phyloP scores from a whole-genome alignment of 1,140 invertebrate species.

The Elymnias hypermnestra region DNA sequence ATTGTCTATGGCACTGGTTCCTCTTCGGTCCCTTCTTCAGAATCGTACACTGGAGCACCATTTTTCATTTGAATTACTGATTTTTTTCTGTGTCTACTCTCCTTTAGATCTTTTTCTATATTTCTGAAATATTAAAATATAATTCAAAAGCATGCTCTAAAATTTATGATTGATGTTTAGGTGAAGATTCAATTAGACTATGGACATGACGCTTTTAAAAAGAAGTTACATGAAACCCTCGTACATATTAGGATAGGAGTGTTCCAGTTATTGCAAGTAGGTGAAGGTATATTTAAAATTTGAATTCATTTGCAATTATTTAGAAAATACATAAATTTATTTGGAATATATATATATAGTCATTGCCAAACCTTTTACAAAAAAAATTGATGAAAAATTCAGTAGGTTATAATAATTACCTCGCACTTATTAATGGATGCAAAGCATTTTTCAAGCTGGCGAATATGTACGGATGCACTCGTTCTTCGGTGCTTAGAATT shows the following conservation, averaged over 20 bases:
- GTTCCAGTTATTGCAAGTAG: too few species aligned
- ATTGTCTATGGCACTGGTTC: slow-evolving; percentile 65
- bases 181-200: too few species aligned
- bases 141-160: too few species aligned
- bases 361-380: background rate
- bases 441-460: slow-evolving; percentile 81
- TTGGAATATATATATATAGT: too few species aligned
- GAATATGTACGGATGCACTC: slow-evolving; percentile 81
- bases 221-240: too few species aligned
- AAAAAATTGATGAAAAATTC: background rate
- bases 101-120: slow-evolving; percentile 69
- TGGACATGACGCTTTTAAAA: too few species aligned
- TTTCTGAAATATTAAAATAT: slow-evolving; percentile 37
- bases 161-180: too few species aligned
- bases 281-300: too few species aligned
- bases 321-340: background rate
- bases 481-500: slow-evolving; percentile 81
- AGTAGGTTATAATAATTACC: slow-evolving; percentile 32
- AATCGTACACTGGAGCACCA: slow-evolving; percentile 71
- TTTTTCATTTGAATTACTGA: slow-evolving; percentile 75
- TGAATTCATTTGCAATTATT: too few species aligned
- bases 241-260: too few species aligned
- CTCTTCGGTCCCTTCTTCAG: slow-evolving; percentile 71
- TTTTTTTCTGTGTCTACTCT: slow-evolving; percentile 71
- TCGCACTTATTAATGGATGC: slow-evolving; percentile 82